Percentiles rank a stretch among this genome's conserved stretches.
Evolutionary conservation across 2,888 invertebrate species (phyloP).

Genomic region (Pterostichus madidus): DNA sequence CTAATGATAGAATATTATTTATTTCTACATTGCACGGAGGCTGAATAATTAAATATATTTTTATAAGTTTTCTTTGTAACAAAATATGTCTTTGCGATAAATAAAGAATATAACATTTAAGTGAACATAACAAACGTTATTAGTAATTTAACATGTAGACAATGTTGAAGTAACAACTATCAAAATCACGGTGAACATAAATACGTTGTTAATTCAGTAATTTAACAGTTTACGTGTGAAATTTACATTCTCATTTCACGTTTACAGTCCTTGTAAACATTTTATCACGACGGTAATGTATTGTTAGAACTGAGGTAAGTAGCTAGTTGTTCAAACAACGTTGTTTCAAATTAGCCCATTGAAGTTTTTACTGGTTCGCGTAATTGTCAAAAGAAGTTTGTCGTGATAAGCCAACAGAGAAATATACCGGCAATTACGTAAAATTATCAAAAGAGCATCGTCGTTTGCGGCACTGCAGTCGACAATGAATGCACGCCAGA

Average conservation of each 20-base stretch:
- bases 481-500: constrained; percentile 30
- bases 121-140: not conserved
- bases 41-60: constrained; percentile 74
- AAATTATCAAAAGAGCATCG: constrained; percentile 61
- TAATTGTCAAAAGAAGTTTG: constrained; percentile 65
- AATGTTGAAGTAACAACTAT: constrained; percentile 10
- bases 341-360: constrained; percentile 58
- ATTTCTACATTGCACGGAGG: constrained; percentile 93
- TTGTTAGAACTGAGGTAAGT: constrained; percentile 46
- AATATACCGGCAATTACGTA: constrained; percentile 48
- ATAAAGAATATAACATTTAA: constrained; percentile 1
- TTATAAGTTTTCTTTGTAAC: constrained; percentile 62
- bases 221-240: constrained; percentile 46
- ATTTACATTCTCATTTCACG: constrained; percentile 46
- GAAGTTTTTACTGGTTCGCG: constrained; percentile 59
- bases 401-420: constrained; percentile 58
- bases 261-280: constrained; percentile 58
- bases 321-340: constrained; percentile 44
- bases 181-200: constrained; percentile 27
- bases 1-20: constrained; percentile 86
- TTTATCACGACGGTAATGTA: constrained; percentile 47
- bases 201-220: constrained; percentile 53
- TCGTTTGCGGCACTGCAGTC: constrained; percentile 20
- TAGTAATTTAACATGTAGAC: constrained; percentile 7
- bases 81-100: constrained; percentile 44